phyloP scores from a whole-genome alignment of 2,888 invertebrate species.

The Torymus tubicola region DNA sequence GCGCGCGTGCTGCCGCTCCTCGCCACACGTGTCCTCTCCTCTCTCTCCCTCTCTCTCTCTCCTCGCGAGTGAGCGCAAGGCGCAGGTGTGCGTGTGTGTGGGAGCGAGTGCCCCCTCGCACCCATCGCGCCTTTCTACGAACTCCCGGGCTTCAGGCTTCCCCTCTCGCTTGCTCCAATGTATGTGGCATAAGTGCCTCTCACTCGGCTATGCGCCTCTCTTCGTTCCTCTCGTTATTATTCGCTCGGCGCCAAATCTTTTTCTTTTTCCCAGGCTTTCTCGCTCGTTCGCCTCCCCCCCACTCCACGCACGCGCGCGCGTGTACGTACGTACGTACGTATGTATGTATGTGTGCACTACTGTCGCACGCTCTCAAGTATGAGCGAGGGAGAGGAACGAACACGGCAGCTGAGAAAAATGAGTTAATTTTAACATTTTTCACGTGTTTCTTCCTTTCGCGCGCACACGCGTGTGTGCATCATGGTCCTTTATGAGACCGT shows the following conservation, averaged over 20 bases:
- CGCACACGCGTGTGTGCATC: background rate
- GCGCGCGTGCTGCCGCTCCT: constrained; percentile 29
- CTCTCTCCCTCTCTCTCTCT: background rate
- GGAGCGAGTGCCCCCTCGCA: constrained; percentile 58
- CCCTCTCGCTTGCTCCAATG: constrained; percentile 7
- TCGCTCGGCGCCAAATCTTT: constrained; percentile 60
- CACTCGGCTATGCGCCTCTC: constrained; percentile 7
- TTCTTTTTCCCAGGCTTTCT: constrained; percentile 59
- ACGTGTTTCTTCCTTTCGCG: constrained; percentile 28
- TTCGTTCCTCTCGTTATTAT: constrained; percentile 43
- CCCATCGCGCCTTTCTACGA: constrained; percentile 65
- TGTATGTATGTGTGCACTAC: background rate
- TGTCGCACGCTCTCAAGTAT: no score
- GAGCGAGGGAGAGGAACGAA: background rate
- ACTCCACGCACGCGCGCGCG: background rate
- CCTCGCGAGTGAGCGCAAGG: constrained; percentile 10
- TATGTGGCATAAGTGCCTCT: background rate
- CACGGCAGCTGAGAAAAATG: constrained; percentile 58
- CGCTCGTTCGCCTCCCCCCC: constrained; percentile 10
- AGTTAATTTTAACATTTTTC: constrained; percentile 57
- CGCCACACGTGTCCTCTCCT: constrained; percentile 55
- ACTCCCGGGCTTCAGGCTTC: constrained; percentile 65
- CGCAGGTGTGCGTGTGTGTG: constrained; percentile 59
- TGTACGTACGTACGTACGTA: background rate
- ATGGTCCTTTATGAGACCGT: background rate